A percentile compares a stretch with the other conserved stretches of the same genome.
Evolutionary conservation across 1,140 invertebrate species (phyloP).

Genomic region (Phortica variegata): DNA sequence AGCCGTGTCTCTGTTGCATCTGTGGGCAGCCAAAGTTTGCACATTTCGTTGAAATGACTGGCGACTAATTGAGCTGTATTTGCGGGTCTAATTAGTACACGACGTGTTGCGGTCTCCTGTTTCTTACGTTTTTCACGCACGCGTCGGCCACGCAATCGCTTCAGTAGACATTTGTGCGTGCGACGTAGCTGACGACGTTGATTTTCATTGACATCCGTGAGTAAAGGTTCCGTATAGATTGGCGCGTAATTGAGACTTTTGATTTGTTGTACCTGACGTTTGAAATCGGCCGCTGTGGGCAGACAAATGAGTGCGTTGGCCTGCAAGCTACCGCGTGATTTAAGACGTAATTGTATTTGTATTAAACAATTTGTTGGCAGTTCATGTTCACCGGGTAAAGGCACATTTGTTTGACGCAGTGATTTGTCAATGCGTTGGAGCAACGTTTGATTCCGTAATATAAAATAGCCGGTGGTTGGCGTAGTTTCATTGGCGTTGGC

Average conservation of each 20-base stretch:
- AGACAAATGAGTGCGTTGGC: slow-evolving; percentile 68
- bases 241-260: slow-evolving; percentile 56
- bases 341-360: slow-evolving; percentile 59
- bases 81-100: slow-evolving; percentile 43
- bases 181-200: slow-evolving; percentile 61
- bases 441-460: slow-evolving; percentile 61
- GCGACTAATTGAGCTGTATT: slow-evolving; percentile 54
- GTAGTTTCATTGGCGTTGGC: neutral
- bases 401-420: slow-evolving; percentile 44
- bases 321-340: slow-evolving; percentile 58
- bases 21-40: slow-evolving; percentile 67
- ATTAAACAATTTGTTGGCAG: slow-evolving; percentile 58
- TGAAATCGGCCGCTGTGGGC: slow-evolving; percentile 63
- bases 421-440: slow-evolving; percentile 39
- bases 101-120: slow-evolving; percentile 47
- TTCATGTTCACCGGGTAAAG: slow-evolving; percentile 8
- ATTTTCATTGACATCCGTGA: slow-evolving; percentile 63
- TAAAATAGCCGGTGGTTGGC: slow-evolving; percentile 56
- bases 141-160: slow-evolving; percentile 62
- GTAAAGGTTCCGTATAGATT: slow-evolving; percentile 60
- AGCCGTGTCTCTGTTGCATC: slow-evolving; percentile 46
- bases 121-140: slow-evolving; percentile 58
- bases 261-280: slow-evolving; percentile 50
- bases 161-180: slow-evolving; percentile 64
- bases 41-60: slow-evolving; percentile 65